Base-by-base conservation (phyloP, 2,113 vertebrate species). In the Nyctibius bracteatus region DNA sequence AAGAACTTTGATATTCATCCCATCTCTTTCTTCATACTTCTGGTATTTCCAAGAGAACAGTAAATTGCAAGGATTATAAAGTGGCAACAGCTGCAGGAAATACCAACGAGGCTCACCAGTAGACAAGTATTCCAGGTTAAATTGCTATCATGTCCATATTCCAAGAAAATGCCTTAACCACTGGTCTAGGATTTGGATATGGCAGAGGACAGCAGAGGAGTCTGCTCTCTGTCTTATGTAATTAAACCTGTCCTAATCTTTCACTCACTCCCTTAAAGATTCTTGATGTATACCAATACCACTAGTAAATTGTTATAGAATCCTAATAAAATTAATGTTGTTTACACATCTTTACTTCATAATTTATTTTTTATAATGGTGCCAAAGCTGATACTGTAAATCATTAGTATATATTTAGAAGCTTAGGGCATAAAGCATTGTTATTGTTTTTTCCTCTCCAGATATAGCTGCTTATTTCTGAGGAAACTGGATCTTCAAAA, bases 401-500 rank as follows among this genome's bases (percentile, higher is more conserved):
- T 74, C 30, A 47, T 33, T 62, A 71, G 14, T 37, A 80, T 44
- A 41, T 39, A 73, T 73, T 73, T 90, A 72, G 90, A 90, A 85
- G 11, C 51, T 86, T 37, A 83, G 67, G 78, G 8, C 12, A 54
- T 19, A 90, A 90, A 86, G 14, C 18, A 35, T 33, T 73, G 52
- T 30, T 89, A 23, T 31, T 74, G n/a, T 47, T 61, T 68, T 72
- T 85, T 88, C 30, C 46, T 77, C 37, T 72, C n/a, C 30, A 71
- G 59, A 89, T 57, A 79, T 8, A 86, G 11, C 46, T 80, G 14
- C 49, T n/a, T 91, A 12, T 93, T 90, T 92, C 63, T 63, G 57
- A 94, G 35, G 79, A 90, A 92, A 77, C 41, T 70, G 49, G 54
- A 66, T 90, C 67, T 92, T 91, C 72, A 92, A 88, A 80, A 57